Base-by-base conservation (phyloP, 2,113 vertebrate genomes). In the Talpa occidentalis region DNA sequence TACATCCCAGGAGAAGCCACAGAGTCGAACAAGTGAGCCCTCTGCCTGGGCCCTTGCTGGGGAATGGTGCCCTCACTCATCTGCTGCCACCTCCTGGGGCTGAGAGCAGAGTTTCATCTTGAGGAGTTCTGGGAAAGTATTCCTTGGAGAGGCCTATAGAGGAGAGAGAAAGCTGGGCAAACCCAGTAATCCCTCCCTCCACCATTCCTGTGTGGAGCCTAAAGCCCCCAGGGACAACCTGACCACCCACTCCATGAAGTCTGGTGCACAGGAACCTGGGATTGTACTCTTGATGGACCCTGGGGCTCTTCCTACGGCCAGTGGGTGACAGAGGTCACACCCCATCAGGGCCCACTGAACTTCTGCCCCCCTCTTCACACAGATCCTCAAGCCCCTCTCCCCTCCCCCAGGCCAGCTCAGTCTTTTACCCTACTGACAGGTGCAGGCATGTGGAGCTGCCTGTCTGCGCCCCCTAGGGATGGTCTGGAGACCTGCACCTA, bases 391-490 rank as follows among this genome's bases (percentile, higher is more conserved):
- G 62, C 21, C 30, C 26, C 69, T 52, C 37, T 73, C 35, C 16
- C 9, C 30, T 26, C 24, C 16, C 28, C 19, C 1, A 49, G n/a
- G 30, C 72, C 93, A 60, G 32, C 37, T 26, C 52, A n/a, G 37
- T 44, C 60, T 35, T 83, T 82, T 62, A 24, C 37, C 15, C 32
- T 77, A 16, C 2, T 3, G 56, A 59, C 67, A 88, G 73, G 93
- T 93, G 60, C 32, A 73, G 66, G 37, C 78, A n/a, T 1, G 0
- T 35, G 60, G 59, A 66, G 54, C 72, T 94, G 73, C 93, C 89
- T 62, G 52, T 56, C 44, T 19, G 95, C 54, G 10, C 81, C 94
- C 91, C 89, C 96, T 95, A 62, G 85, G 93, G 93, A 78, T 47
- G 26, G 78, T 74, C 77, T 22, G 16, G 10, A 15, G 81, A n/a